These are phyloP conservation scores for Syndactyla subalaris DNA, from an alignment of 2,797 vertebrate species.

Conservation along the genomic window DNA sequence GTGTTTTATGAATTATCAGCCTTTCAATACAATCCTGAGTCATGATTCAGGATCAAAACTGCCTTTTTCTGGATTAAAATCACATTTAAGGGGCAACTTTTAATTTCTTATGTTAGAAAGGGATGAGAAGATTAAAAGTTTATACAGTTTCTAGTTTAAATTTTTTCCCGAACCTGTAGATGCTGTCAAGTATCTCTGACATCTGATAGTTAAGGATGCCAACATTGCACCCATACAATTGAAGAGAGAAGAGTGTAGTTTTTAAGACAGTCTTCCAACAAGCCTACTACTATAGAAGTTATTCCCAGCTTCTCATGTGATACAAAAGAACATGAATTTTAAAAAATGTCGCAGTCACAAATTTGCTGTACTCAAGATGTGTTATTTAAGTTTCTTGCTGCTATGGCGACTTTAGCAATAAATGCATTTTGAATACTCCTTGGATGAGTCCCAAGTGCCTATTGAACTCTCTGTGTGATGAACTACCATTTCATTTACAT, in stretches of 20 bases:
- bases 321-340: not conserved
- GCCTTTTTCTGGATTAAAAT: not conserved
- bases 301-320: not conserved
- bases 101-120: not conserved
- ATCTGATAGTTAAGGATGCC: not conserved
- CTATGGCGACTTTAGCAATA: not conserved
- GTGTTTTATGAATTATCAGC: not conserved
- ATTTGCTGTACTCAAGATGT: not conserved
- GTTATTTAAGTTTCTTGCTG: not conserved
- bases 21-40: not conserved
- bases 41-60: not conserved
- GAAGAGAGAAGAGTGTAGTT: not conserved
- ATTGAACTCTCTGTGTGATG: not conserved
- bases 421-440: not conserved
- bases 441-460: not conserved
- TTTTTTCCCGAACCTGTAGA: not conserved
- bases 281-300: not conserved
- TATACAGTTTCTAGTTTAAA: not conserved
- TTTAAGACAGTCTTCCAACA: not conserved
- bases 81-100: not conserved
- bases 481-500: not conserved
- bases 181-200: not conserved
- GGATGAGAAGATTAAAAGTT: not conserved
- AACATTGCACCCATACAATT: rapidly evolving
- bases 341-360: not conserved